phyloP scores from a whole-genome alignment of 35 echinoderm and acorn worm species.

The Diadema setosum region DNA sequence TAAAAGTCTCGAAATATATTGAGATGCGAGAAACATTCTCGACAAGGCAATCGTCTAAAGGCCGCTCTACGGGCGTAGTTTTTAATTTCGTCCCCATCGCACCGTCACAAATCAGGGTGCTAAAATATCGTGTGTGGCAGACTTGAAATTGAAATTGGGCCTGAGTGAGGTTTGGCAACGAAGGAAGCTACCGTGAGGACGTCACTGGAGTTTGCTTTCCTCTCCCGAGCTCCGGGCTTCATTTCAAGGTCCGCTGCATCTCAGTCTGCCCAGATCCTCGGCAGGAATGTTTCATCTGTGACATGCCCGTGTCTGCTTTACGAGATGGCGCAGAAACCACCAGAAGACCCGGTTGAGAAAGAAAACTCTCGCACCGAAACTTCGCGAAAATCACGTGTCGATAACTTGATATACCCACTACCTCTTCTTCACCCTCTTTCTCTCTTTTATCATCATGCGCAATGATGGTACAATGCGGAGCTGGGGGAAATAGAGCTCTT shows the following conservation, averaged over 20 bases:
- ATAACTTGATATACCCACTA: not conserved
- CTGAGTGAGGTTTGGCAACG: too few relatives aligned
- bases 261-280: not conserved
- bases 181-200: too few relatives aligned
- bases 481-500: too few relatives aligned
- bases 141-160: not conserved
- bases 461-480: too few relatives aligned
- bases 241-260: not conserved
- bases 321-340: too few relatives aligned
- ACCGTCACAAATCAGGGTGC: not conserved
- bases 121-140: not conserved
- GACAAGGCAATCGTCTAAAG: too few relatives aligned
- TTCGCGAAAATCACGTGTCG: not conserved
- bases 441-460: too few relatives aligned
- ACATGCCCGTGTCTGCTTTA: not conserved
- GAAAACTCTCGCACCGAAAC: not conserved
- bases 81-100: not conserved
- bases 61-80: too few relatives aligned
- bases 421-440: too few relatives aligned
- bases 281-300: not conserved
- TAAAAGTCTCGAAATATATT: too few relatives aligned
- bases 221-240: not conserved
- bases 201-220: too few relatives aligned
- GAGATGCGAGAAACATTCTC: too few relatives aligned
- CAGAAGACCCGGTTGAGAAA: not conserved